Evolutionary conservation across 2,797 vertebrate genomes (phyloP).

Genomic region (Tokudaia tokunoshimensis): DNA sequence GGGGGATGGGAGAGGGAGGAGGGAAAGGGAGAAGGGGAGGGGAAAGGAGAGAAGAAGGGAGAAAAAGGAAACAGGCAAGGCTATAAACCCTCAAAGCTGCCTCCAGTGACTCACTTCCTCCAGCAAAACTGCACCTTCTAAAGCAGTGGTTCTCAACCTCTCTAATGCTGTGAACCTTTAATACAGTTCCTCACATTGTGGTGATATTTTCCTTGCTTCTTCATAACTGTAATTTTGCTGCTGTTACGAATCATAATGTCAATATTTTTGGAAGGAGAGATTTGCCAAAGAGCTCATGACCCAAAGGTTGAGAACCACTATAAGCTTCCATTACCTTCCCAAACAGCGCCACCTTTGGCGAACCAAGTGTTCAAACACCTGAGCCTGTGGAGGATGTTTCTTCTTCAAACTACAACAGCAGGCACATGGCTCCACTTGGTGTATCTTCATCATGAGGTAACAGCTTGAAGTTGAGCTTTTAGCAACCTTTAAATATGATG

Average conservation of each 20-base stretch:
- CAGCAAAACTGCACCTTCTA: not conserved
- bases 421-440: not conserved
- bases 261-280: not conserved
- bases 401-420: not conserved
- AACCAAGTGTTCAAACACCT: not conserved
- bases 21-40: accelerated
- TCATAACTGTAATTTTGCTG: not conserved
- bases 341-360: not conserved
- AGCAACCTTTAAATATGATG: not conserved
- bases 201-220: not conserved
- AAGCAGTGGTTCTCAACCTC: not conserved
- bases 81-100: not conserved
- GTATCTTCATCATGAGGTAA: not conserved
- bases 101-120: not conserved
- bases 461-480: not conserved
- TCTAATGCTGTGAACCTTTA: not conserved
- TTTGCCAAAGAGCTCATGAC: not conserved
- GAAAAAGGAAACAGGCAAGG: not conserved
- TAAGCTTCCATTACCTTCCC: no score
- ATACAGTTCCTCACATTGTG: not conserved
- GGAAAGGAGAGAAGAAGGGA: no score
- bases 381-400: not conserved
- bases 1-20: not conserved
- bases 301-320: not conserved
- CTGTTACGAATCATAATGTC: not conserved